Evolutionary conservation across 2,888 invertebrate species (phyloP).

Genomic region (Drosophila borborema): DNA sequence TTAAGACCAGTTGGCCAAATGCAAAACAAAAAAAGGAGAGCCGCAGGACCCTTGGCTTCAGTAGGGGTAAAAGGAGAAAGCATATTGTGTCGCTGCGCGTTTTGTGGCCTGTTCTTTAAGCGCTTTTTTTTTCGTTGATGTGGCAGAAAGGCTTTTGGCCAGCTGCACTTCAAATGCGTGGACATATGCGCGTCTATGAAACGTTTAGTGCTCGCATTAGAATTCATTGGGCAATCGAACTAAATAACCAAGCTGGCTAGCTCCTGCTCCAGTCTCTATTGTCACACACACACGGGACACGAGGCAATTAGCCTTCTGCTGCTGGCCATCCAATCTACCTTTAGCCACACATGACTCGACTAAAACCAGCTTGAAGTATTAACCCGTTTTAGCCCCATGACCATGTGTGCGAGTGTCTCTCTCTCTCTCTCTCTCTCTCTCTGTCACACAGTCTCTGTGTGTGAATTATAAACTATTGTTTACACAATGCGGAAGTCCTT

Average conservation of each 20-base stretch:
- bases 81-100: slow-evolving; percentile 76
- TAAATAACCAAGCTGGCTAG: not conserved
- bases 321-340: slow-evolving; percentile 29
- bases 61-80: slow-evolving; percentile 16
- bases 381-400: slow-evolving; percentile 60
- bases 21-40: not conserved
- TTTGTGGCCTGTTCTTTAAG: slow-evolving; percentile 64
- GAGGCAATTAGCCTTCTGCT: slow-evolving; percentile 49
- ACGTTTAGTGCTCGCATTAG: slow-evolving; percentile 33
- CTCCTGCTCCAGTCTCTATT: slow-evolving; percentile 29
- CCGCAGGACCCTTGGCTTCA: too few species aligned
- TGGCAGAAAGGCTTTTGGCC: slow-evolving; percentile 20
- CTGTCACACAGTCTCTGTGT: slow-evolving; percentile 29
- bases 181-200: slow-evolving; percentile 30
- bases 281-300: slow-evolving; percentile 35
- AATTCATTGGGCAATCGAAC: slow-evolving; percentile 31
- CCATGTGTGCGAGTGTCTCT: slow-evolving; percentile 42
- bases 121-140: slow-evolving; percentile 13
- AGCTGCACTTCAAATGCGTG: slow-evolving; percentile 20
- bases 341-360: slow-evolving; percentile 39
- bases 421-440: too few species aligned
- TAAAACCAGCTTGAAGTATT: slow-evolving; percentile 55
- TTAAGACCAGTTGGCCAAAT: slow-evolving; percentile 52
- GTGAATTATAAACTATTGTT: slow-evolving; percentile 82
- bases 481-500: slow-evolving; percentile 78